Base-by-base conservation (phyloP, 2,888 invertebrate species). In the Lampropteryx suffumata region DNA sequence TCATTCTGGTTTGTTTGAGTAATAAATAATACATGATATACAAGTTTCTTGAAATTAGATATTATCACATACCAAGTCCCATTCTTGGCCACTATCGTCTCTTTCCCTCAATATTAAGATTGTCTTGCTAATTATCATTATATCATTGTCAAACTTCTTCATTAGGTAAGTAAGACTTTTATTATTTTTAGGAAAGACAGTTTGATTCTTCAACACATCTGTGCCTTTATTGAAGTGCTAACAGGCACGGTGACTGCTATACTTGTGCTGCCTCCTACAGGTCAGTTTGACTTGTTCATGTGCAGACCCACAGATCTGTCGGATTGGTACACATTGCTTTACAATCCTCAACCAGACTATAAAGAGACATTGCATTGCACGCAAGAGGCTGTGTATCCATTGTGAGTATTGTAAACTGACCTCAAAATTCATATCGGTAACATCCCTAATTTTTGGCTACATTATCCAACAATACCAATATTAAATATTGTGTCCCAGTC, bases 351-450 rank as follows among this genome's bases (percentile, higher is more conserved):
- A 61, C 97, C 98, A 0, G 96, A 98, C 81, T 99, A 98, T 84
- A 95, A 95, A 50, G 93, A 94, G 55, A 95, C 95, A 11, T 81
- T 99, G 44, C 95, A 98, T 82, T 99, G 99, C 81, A 98, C 99
- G 0, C 98, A 99, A 74, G 99, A 99, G 87, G 98, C 98, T 48
- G 98, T 99, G 0, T 99, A 98, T 91, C 99, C 99, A 34, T 86
- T 99, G 97, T 99, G 92, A 93, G 95, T 92, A 47, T 32, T 11
- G 36, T 3, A 6, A 6, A 7, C 24, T 17, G 17, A 17, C 2
- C 4, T 3, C 4, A 17, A 17, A 17, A 17, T 17, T 3, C 17
- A 2, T 17, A 17, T 17, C 17, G 17, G 17, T 3, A 17, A n/a
- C n/a, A n/a, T n/a, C n/a, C n/a, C n/a, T n/a, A n/a, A n/a, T n/a